phyloP scores from a whole-genome alignment of 2,113 vertebrate genomes.

The Todiramphus chloris region DNA sequence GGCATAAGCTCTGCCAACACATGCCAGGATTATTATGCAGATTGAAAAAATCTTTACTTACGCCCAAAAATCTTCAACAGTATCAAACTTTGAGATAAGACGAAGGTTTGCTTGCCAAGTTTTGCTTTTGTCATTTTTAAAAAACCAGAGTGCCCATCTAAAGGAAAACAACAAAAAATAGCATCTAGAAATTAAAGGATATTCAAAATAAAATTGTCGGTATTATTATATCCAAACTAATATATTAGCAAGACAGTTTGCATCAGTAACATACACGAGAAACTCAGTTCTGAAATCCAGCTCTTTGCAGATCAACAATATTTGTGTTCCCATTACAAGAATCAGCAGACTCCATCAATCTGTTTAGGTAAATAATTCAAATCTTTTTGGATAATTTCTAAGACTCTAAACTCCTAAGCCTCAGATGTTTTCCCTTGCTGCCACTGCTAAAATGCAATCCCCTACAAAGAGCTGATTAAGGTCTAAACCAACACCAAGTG shows the following conservation, averaged over 20 bases:
- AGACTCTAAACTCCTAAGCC: neutral
- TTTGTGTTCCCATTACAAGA: neutral
- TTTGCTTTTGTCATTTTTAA: conserved; percentile 99
- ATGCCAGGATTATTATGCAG: accelerated
- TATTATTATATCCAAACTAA: neutral
- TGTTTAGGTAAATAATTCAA: neutral
- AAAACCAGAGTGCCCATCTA: conserved; percentile 99
- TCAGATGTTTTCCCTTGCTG: neutral
- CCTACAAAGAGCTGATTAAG: neutral
- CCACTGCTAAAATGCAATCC: neutral
- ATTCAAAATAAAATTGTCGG: neutral
- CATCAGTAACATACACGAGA: neutral
- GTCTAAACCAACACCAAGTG: neutral
- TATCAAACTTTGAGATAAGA: conserved; percentile 97
- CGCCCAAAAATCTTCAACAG: conserved; percentile 99
- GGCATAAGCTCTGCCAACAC: neutral
- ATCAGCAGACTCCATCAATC: neutral
- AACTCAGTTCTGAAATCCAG: neutral
- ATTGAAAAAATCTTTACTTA: conserved; percentile 77
- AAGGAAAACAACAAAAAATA: conserved; percentile 24
- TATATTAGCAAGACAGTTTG: neutral
- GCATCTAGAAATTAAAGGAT: neutral
- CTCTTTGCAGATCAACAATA: neutral
- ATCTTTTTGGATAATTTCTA: neutral
- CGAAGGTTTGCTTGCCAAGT: conserved; percentile 98